These are phyloP conservation scores for Dermatophagoides farinae DNA, from an alignment of 1,140 invertebrate species.

Conservation along the genomic window DNA sequence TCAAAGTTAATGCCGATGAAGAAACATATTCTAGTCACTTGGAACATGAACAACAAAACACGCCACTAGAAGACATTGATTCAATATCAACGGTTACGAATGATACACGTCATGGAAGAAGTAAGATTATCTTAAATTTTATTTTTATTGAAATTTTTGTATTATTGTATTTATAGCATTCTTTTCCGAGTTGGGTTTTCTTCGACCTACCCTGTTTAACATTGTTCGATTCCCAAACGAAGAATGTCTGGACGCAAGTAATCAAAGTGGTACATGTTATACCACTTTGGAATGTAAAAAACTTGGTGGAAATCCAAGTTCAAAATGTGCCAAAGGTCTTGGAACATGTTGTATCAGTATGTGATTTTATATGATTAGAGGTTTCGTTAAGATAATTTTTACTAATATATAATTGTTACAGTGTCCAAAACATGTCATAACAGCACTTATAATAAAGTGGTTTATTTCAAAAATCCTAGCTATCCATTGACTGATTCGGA, in stretches of 20 bases:
- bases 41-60: no score
- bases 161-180: not conserved
- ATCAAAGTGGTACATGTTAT: conserved; percentile 38
- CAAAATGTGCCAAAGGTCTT: conserved; percentile 21
- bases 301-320: conserved; percentile 19
- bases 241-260: conserved; percentile 34
- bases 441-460: conserved; percentile 15
- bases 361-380: conserved; percentile 2
- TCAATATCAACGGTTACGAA: no score
- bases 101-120: no score
- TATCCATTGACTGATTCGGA: conserved; percentile 18
- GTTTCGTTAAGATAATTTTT: not conserved
- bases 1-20: no score
- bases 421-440: conserved; percentile 17
- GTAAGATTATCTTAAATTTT: not conserved
- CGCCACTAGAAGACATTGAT: no score
- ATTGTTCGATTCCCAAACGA: conserved; percentile 46
- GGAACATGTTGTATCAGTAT: conserved; percentile 23
- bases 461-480: conserved; percentile 17
- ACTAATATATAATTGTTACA: not conserved
- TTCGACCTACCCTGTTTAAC: conserved; percentile 34
- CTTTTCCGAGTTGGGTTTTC: not conserved
- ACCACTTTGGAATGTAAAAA: conserved; percentile 25
- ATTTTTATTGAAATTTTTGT: not conserved
- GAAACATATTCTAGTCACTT: no score